Percentiles rank a stretch among this genome's conserved stretches.
Conservation (phyloP, 2,113 vertebrate genomes). For the Archilochus colubris region DNA sequence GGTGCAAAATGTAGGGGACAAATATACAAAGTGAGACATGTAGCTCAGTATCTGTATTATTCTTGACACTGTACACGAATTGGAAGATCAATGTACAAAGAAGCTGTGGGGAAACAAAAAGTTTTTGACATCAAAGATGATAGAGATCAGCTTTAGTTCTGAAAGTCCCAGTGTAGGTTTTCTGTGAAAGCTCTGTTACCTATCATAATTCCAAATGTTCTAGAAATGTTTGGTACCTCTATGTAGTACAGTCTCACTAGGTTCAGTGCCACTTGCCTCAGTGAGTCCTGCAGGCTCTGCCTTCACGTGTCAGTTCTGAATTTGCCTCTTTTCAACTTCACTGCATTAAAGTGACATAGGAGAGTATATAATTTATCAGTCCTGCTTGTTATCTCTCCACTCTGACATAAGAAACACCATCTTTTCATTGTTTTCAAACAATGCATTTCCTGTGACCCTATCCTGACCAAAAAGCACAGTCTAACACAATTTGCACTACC, state of each 20-base stretch:
- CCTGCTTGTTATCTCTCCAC: background rate
- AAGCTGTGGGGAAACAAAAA: background rate
- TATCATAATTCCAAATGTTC: background rate
- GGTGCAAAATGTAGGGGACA: background rate
- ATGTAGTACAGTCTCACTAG: background rate
- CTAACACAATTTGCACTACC: background rate
- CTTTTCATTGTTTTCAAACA: background rate
- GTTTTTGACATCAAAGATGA: background rate
- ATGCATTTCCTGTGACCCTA: background rate
- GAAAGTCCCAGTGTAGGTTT: background rate
- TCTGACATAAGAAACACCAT: background rate
- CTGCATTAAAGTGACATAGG: background rate
- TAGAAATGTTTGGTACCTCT: background rate
- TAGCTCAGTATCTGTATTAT: background rate
- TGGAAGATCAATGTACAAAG: background rate
- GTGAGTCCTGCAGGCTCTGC: background rate
- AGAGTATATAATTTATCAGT: background rate
- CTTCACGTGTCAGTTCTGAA: background rate
- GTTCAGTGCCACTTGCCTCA: background rate
- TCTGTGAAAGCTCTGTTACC: background rate
- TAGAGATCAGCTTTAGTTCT: background rate
- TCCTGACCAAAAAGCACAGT: background rate
- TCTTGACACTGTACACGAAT: background rate
- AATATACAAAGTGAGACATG: background rate
- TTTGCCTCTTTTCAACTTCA: background rate